A percentile compares a stretch with the other conserved stretches of the same genome.
Evolutionary conservation across 2,797 vertebrate species (phyloP).

Genomic region (Rhinella marina): DNA sequence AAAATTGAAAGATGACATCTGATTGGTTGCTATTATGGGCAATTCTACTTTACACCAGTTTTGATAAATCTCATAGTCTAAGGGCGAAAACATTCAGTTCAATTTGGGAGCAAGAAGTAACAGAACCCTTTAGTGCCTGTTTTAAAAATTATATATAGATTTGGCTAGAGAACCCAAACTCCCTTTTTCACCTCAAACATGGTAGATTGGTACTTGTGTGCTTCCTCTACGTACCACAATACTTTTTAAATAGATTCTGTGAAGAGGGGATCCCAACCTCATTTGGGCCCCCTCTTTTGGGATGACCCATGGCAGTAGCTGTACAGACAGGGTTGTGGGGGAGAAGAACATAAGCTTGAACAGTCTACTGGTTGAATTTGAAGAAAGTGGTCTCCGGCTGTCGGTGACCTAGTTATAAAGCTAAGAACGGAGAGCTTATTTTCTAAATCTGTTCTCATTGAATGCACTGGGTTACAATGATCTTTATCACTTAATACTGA

Average conservation of each 20-base stretch:
- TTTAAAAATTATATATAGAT: too few species aligned
- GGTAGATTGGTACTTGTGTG: not conserved
- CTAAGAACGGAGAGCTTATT: conserved; percentile 7
- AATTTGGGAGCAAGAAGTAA: too few species aligned
- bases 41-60: too few species aligned
- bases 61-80: too few species aligned
- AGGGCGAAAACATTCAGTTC: too few species aligned
- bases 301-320: too few species aligned
- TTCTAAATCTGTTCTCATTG: not conserved
- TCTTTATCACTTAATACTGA: not conserved
- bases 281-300: not conserved
- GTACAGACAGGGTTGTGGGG: not conserved
- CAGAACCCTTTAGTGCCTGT: too few species aligned
- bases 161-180: too few species aligned
- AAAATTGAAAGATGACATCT: too few species aligned
- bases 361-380: not conserved
- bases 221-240: not conserved
- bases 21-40: too few species aligned
- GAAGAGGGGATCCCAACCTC: too few species aligned
- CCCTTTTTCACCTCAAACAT: not conserved
- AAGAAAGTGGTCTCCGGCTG: conserved; percentile 3
- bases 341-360: not conserved
- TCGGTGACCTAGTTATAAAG: conserved; percentile 19
- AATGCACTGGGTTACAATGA: not conserved
- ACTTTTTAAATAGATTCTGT: too few species aligned